Conservation (phyloP, 2,797 vertebrate genomes). For the Labroides dimidiatus region DNA sequence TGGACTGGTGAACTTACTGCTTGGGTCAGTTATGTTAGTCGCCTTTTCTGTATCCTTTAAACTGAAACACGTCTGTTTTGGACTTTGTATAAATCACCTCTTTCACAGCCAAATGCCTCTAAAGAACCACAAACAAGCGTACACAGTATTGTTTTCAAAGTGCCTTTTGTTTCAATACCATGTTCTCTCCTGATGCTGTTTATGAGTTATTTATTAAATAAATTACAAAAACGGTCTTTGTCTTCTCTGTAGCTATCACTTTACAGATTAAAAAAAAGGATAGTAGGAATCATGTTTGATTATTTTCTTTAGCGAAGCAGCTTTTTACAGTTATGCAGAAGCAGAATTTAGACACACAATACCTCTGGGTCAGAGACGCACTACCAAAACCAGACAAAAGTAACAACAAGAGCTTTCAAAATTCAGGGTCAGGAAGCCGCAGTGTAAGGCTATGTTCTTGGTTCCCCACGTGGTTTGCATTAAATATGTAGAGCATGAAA, state of each 20-base stretch:
- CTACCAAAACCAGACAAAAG: background rate
- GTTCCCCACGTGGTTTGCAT: background rate
- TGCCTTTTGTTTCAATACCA: conserved; percentile 78
- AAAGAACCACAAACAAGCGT: conserved; percentile 52
- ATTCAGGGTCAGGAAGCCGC: background rate
- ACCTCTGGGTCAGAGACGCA: no score
- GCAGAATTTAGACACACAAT: background rate
- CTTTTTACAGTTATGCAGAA: background rate
- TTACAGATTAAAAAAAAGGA: background rate
- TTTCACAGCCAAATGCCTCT: conserved; percentile 56
- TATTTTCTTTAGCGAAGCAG: background rate
- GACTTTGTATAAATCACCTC: conserved; percentile 45
- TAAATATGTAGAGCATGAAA: background rate
- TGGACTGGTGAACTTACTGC: conserved; percentile 21
- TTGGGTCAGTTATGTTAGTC: conserved; percentile 21
- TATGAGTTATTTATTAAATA: conserved; percentile 85
- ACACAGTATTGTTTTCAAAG: conserved; percentile 75
- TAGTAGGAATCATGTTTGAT: no score
- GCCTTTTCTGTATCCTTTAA: conserved; percentile 2
- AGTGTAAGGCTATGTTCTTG: no score
- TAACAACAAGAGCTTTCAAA: background rate
- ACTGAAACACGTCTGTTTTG: conserved; percentile 36
- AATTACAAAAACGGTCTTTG: conserved; percentile 55
- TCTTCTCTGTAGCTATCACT: conserved; percentile 16
- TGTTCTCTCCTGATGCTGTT: conserved; percentile 74